Conservation (phyloP, 2,113 vertebrate species). For the Oreochromis niloticus region DNA sequence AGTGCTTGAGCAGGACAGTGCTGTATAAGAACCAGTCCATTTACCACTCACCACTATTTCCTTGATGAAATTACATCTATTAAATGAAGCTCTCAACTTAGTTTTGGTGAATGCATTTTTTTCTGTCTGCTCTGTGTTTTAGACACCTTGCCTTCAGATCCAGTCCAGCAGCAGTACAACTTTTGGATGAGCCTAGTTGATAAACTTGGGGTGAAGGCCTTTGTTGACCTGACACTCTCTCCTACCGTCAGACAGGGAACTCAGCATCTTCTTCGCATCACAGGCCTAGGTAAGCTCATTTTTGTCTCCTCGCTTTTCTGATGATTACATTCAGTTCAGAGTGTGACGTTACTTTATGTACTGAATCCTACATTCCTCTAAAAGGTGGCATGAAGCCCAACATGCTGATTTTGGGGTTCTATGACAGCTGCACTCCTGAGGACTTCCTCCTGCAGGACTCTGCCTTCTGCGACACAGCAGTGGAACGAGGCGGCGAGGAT, state of each 20-base stretch:
- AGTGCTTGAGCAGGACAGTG: neutral
- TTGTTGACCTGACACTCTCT: conserved; percentile 84
- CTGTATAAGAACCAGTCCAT: neutral
- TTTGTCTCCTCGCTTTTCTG: neutral
- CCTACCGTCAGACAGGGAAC: conserved; percentile 82
- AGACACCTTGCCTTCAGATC: conserved; percentile 81
- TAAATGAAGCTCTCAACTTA: neutral
- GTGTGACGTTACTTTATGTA: neutral
- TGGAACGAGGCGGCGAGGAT: conserved; percentile 34
- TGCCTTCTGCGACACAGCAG: conserved; percentile 69
- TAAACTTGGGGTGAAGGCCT: conserved; percentile 86
- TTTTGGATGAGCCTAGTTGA: conserved; percentile 87
- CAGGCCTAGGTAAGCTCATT: conserved; percentile 76
- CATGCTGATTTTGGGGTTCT: conserved; percentile 85
- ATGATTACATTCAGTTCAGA: neutral
- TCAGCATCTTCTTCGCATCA: conserved; percentile 85
- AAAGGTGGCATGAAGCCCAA: conserved; percentile 93
- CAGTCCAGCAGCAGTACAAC: conserved; percentile 84
- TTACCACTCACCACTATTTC: neutral
- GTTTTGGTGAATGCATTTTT: neutral
- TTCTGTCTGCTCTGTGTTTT: neutral
- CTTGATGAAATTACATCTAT: neutral
- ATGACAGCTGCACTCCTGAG: conserved; percentile 79
- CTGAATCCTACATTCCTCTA: neutral
- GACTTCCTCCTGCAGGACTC: conserved; percentile 86